Base-by-base conservation (phyloP, 2,888 invertebrate genomes). In the Cyaniris semiargus region DNA sequence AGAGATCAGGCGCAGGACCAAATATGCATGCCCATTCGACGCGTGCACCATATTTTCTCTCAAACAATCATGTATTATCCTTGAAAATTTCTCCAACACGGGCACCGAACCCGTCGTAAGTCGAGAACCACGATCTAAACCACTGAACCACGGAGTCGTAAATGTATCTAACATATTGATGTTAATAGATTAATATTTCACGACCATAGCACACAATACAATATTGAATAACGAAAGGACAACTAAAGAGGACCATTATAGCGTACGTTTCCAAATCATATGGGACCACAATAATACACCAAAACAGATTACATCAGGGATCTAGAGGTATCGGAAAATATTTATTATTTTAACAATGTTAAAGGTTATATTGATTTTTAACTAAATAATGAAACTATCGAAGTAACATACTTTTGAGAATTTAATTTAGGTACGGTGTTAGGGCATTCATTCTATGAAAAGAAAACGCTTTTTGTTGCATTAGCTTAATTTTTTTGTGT, bases 241-340 rank as follows among this genome's bases (percentile, higher is more conserved):
- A 48, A 72, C 44, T 72, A 72, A 44, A 44, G 48, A 44, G 48
- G 48, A 72, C 34, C 13, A 38, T 44, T 34, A 44, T 23, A 27
- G 27, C 53, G 38, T 48, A 15, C 18, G 53, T 27, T 21, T 44
- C 48, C 74, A 23, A 74, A 53, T 74, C 74, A 74, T 53, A 23
- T 15, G 74, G 48, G 44, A 44, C 71, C 13, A 44, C 71, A 71
- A 44, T 71, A 71, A 71, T 71, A 71, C 71, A 5, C 10, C 21
- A 4, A 23, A 74, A 53, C 53, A 44, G 48, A 74, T 74, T 74
- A 74, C 74, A 23, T 74, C 27, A 5, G 74, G 74, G 74, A 48
- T 74, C 74, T 74, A 15, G 13, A 44, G 13, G 23, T 72, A 74
- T 53, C 44, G 71, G 71, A 71, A 44, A 44, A 38, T 44, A 44